Base-by-base conservation (phyloP, 2,797 vertebrate genomes). In the Amniataba percoides region DNA sequence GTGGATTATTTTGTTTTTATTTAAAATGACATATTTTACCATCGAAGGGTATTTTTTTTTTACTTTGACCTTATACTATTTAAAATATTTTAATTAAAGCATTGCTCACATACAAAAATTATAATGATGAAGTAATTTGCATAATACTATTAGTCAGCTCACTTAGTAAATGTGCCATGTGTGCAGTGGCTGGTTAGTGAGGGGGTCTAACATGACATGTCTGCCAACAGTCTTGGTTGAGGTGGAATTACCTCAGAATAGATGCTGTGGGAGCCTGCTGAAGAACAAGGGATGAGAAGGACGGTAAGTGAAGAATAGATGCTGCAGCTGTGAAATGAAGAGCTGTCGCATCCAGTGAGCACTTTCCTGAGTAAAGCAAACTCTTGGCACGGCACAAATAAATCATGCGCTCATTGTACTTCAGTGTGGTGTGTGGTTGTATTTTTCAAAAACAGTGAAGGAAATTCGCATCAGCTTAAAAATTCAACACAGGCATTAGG, bases 311-410 rank as follows among this genome's bases (percentile, higher is more conserved):
- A 83, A 92, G 86, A 85, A 86, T 89, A 87, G 92, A 93, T 89
- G 91, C 90, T 91, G 92, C 92, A 92, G 91, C 93, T 94, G 93
- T 92, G 91, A 92, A 91, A 92, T 86, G 89, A 91, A 88, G 92
- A 84, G 92, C 92, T 93, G 93, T 93, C 92, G 74, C 90, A 94
- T 93, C 87, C 83, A 86, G 74, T 69, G 83, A 91, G 89, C 89
- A 86, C 91, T 93, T 91, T 81, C 86, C 86, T 64, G 84, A 82
- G 90, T 82, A 91, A 92, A 94, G 79, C 87, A 94, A 95, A 90
- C 89, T 92, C 89, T 92, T 91, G 89, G 90, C 89, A 89, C 88
- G 90, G 93, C 86, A 93, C 90, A 93, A 93, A 95, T 93, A 91
- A 94, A 94, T 95, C 90, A 91, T 94, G 92, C 65, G 84, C 81